Base-by-base conservation (phyloP, 2,888 invertebrate species). In the Crossocerus cetratus region DNA sequence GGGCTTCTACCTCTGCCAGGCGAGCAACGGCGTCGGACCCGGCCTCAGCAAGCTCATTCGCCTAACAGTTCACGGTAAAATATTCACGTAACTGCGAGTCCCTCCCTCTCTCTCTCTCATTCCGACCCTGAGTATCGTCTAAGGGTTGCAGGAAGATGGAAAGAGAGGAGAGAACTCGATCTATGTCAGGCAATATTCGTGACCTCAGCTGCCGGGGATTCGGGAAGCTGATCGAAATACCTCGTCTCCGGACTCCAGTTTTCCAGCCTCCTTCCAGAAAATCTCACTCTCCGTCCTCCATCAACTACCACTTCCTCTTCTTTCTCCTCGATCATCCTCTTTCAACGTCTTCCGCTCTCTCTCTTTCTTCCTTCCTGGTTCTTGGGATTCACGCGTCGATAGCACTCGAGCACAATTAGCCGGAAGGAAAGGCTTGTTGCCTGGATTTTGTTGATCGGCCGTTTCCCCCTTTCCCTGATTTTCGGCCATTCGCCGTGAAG, bases 21-120 rank as follows among this genome's bases (percentile, higher is more conserved):
- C 93, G 14, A 92, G 91, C 87, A 94, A 94, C 86, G 92, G 92
- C 18, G 92, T 94, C 67, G 93, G 93, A 0, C 92, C 92, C 2
- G 93, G 92, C 44, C 91, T 94, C 76, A 93, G 93, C 87, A 93
- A 93, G 85, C 91, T 93, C 70, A 92, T 94, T 61, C 92, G 92
- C 65, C 90, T 94, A 73, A 92, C 92, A 49, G 93, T 94, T 49
- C 93, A 93, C 84, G 93, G 94, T 93, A 91, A 86, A 85, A 86
- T 85, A 87, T 88, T 86, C 82, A 87, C 78, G 74, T 70, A 75
- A 74, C 72, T 64, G 56, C 56, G 65, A 69, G 77, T 64, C 71
- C 76, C 76, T 23, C 59, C 5, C 16, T 64, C 20, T 42, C 58
- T 32, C 32, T 32, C 32, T 32, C 32, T 32, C 32, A n/a, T 32